A percentile compares a stretch with the other conserved stretches of the same genome.
phyloP scores from a whole-genome alignment of 2,888 invertebrate species.

The Hirtodrosophila cameraria region DNA sequence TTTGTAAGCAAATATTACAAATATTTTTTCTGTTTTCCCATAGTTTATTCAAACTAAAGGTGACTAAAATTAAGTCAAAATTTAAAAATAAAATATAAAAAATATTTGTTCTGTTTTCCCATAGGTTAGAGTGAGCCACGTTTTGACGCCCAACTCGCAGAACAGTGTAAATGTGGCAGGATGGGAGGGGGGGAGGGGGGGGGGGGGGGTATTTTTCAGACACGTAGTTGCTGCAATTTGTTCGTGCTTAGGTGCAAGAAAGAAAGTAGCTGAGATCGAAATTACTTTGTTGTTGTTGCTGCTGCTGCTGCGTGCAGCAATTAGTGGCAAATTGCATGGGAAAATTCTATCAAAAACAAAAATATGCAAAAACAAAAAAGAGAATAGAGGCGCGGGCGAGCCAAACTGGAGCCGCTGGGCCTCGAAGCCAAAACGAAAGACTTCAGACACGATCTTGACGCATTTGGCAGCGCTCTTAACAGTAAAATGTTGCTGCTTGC shows the following conservation, averaged over 20 bases:
- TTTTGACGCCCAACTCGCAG: not conserved
- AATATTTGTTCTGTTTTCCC: no score
- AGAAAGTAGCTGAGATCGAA: conserved; percentile 51
- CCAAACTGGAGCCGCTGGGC: conserved; percentile 31
- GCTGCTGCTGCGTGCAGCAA: conserved; percentile 70
- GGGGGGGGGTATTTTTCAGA: conserved; percentile 4
- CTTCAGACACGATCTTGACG: conserved; percentile 70
- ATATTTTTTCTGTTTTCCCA: no score
- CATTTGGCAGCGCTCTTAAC: conserved; percentile 64
- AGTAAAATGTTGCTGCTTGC: conserved; percentile 52
- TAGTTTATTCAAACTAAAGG: no score
- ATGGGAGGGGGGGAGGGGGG: not conserved
- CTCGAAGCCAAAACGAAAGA: conserved; percentile 63
- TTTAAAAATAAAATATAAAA: no score
- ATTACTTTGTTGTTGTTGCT: conserved; percentile 6
- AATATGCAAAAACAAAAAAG: conserved; percentile 54
- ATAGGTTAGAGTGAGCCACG: not conserved
- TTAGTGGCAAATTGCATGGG: conserved; percentile 76
- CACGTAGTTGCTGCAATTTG: conserved; percentile 57
- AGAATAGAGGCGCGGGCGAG: conserved; percentile 41
- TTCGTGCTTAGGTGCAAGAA: conserved; percentile 59
- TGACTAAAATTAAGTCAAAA: no score
- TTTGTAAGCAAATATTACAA: no score
- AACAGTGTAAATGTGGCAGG: not conserved
- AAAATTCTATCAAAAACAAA: conserved; percentile 66